Evolutionary conservation across 2,888 invertebrate species (phyloP), one percentile per base, ranked within the genome.

Genomic region (Phyto melanocephala): DNA sequence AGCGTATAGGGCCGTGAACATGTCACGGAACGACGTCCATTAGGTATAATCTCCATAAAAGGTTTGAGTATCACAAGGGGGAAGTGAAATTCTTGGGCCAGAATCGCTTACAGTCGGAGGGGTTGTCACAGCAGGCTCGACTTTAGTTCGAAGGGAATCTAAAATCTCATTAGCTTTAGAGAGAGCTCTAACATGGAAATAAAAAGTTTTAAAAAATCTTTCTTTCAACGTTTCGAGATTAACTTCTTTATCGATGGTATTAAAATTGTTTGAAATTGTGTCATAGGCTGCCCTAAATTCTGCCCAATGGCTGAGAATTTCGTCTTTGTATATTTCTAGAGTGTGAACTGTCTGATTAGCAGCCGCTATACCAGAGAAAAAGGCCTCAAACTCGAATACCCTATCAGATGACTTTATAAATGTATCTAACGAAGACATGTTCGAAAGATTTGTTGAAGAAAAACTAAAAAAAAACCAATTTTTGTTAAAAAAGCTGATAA

Each of bases 1-100:
- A 17, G 47, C 20, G n/a, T 58, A 70, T n/a, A n/a, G n/a, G n/a
- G n/a, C n/a, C n/a, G n/a, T n/a, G n/a, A n/a, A n/a, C n/a, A n/a
- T n/a, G n/a, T n/a, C n/a, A n/a, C n/a, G n/a, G n/a, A n/a, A n/a
- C n/a, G n/a, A n/a, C n/a, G n/a, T n/a, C n/a, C n/a, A 70, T 13
- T 42, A 42, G 24, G 35, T 58, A 42, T 47, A 70, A 47, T 58
- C 45, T 4, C 56, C 45, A 56, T 56, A 58, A 42, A 45, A 70
- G 2, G 15, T 33, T 20, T 58, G 56, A 1, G 67, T 67, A 6
- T 67, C 67, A 40, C 67, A 67, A 0, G 67, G 67, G 10, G 67
- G 52, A 7, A 65, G 22, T 8, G 50, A 24, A 24, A 52, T 52
- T 5, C 28, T 3, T 1, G 11, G 6, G 11, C 1, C 5, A 10